These are phyloP conservation scores for Orchesellides sinensis DNA, from an alignment of 2,888 invertebrate genomes.

Conservation along the genomic window DNA sequence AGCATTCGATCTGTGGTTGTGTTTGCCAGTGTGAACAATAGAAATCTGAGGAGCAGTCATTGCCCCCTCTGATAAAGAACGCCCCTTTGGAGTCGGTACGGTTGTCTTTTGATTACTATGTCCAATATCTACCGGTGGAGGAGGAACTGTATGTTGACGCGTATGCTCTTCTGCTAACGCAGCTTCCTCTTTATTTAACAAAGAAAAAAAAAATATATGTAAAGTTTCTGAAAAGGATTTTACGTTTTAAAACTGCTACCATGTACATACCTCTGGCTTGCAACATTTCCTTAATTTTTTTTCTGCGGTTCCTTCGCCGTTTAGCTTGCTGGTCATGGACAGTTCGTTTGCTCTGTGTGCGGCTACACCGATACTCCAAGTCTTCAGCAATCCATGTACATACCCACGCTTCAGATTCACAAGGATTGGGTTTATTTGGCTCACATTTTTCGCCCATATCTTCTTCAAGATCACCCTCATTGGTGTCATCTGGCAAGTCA, in stretches of 20 bases:
- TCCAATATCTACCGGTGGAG: background rate
- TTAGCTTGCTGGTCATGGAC: background rate
- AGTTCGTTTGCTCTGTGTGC: background rate
- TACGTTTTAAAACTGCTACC: background rate
- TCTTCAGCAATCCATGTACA: constrained; percentile 24
- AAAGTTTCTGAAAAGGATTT: background rate
- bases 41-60: background rate
- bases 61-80: background rate
- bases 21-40: background rate
- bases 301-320: too few species aligned
- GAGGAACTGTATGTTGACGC: too few species aligned
- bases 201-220: too few species aligned
- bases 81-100: background rate
- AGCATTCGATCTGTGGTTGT: background rate
- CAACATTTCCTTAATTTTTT: too few species aligned
- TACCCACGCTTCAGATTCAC: background rate
- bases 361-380: constrained; percentile 16
- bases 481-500: background rate
- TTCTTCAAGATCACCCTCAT: background rate
- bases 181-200: too few species aligned
- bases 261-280: background rate
- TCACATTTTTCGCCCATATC: constrained; percentile 35
- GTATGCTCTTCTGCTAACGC: too few species aligned
- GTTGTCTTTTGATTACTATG: background rate
- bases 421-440: constrained; percentile 9